These are phyloP conservation scores for Eira barbara DNA, from an alignment of 2,113 vertebrate genomes.

Conservation along the genomic window DNA sequence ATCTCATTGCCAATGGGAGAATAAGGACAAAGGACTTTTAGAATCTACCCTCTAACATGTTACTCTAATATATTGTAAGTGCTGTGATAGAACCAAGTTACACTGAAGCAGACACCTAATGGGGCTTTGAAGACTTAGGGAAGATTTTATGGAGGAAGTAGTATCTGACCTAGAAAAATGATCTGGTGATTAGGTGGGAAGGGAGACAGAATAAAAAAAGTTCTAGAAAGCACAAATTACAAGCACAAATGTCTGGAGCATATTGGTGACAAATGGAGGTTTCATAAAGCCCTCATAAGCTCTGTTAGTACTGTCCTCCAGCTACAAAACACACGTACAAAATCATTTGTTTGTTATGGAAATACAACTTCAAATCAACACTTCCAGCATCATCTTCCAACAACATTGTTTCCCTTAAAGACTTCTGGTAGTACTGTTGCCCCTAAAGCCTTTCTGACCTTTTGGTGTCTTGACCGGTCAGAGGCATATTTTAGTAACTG, in stretches of 20 bases:
- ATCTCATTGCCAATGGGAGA: neutral
- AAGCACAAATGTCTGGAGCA: neutral
- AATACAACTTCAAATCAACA: neutral
- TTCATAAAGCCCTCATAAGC: neutral
- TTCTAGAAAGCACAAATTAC: neutral
- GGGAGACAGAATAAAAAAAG: neutral
- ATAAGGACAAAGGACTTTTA: neutral
- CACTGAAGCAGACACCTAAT: neutral
- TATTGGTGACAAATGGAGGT: neutral
- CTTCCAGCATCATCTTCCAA: neutral
- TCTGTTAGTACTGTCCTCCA: neutral
- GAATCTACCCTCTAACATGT: neutral
- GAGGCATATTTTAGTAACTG: neutral
- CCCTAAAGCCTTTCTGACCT: neutral
- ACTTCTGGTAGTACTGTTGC: neutral
- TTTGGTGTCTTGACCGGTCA: neutral
- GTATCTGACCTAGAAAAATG: neutral
- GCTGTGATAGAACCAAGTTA: neutral
- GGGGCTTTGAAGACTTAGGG: neutral
- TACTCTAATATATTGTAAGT: neutral
- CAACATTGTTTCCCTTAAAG: neutral
- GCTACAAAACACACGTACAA: neutral
- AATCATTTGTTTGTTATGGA: neutral
- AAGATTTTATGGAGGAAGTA: neutral
- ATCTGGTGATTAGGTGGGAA: neutral